Percentiles rank a stretch among this genome's conserved stretches.
Evolutionary conservation across 2,888 invertebrate species (phyloP).

Genomic region (Trisateles emortualis): DNA sequence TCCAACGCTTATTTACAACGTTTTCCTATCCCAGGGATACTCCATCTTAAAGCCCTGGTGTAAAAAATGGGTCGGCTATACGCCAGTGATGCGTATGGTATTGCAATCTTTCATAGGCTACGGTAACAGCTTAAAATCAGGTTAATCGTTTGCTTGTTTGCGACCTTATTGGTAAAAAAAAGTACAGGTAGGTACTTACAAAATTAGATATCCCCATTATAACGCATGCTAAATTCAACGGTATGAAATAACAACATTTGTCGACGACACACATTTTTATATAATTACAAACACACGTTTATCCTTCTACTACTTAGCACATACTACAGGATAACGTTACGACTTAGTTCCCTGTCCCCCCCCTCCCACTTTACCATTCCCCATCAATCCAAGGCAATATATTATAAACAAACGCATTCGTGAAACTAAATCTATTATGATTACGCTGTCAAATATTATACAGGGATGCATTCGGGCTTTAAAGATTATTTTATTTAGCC

Average conservation of each 20-base stretch:
- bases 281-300: conserved; percentile 1
- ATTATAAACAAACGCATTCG: conserved; percentile 29
- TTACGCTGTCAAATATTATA: conserved; percentile 31
- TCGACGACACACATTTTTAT: conserved; percentile 32
- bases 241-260: conserved; percentile 44
- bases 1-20: no score
- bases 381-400: conserved; percentile 9
- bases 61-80: no score
- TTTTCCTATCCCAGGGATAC: no score
- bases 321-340: conserved; percentile 15
- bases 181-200: conserved; percentile 43
- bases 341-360: not conserved
- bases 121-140: no score
- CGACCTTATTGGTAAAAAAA: not conserved
- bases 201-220: conserved; percentile 38
- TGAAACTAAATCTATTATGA: conserved; percentile 40
- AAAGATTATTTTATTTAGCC: not conserved
- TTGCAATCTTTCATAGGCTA: no score
- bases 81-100: no score
- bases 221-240: conserved; percentile 41
- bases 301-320: not conserved
- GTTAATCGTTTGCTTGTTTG: no score
- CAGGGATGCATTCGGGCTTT: conserved; percentile 31
- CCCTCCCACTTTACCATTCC: conserved; percentile 6
- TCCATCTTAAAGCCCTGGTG: no score